Base-by-base conservation (phyloP, 1,140 invertebrate species). In the Cardiocondyla obscurior region DNA sequence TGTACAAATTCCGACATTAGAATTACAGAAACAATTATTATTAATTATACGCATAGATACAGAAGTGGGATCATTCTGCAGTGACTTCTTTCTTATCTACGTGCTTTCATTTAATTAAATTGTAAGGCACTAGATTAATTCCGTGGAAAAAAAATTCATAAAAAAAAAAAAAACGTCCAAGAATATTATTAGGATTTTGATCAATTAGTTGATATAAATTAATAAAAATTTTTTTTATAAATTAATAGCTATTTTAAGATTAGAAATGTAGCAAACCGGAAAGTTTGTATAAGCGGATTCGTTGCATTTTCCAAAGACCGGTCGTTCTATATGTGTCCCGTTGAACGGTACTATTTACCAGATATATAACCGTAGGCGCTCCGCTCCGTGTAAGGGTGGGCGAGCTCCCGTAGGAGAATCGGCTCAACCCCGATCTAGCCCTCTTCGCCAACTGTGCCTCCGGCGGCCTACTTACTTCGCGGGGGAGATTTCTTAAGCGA, bases 401-500 rank as follows among this genome's bases (percentile, higher is more conserved):
- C 39, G 33, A 77, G 33, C 51, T 67, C 60, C 74, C 60, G 74
- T 28, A 77, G 60, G 74, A 62, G 28, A 4, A 10, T 60, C 55
- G 55, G 60, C 25, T 77, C 53, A 25, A 30, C n/a, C 46, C 57
- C n/a, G 42, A 62, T 77, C 30, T 28, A 65, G 1, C 33, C 30
- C 19, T 53, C 30, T 14, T 53, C 30, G 30, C 53, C 53, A 33
- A 74, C 39, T 19, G 7, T 36, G 28, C 30, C 57, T 58, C 36
- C 51, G 30, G 30, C 60, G 46, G 74, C 62, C 74, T 77, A 77
- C 60, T 49, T 77, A 1, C 33, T n/a, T 33, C 19, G 30, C 28
- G 44, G 73, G 30, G 58, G 12, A 76, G 44, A 77, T 67, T 77
- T 77, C 74, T 77, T 67, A 67, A 77, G 74, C 60, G 16, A 64